Base-by-base conservation (phyloP, 2,888 invertebrate genomes). In the Pristionchus maxplancki region DNA sequence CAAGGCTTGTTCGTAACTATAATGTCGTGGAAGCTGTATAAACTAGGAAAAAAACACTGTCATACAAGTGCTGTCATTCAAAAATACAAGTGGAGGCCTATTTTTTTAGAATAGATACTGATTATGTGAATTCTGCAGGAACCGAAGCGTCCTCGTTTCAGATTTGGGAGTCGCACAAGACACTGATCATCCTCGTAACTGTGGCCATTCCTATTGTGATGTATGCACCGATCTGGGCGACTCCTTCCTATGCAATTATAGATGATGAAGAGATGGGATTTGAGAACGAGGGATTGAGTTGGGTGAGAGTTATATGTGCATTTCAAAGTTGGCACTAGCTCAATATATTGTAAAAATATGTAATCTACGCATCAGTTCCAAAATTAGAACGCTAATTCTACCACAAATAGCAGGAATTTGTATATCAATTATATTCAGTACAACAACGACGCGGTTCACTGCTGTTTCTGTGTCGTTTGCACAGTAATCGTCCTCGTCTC, bases 221-320 rank as follows among this genome's bases (percentile, higher is more conserved):
- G 17, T 85, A 85, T 34, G 48, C 48, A 15, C 85, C 85, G 28
- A 48, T 85, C n/a, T 64, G 40, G 44, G 40, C 48, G 24, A 13
- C 85, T 11, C 85, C 85, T 15, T 20, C 34, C 37, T 85, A 85
- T 28, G 85, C 64, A 11, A 40, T 28, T 3, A 48, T 85, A 28
- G 85, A 85, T 9, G 85, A 85, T 34, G 85, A 85, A 28, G 85
- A 85, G 64, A 85, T 85, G 85, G 28, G 62, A 34, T 85, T 85
- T 64, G 28, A 58, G 44, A 64, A 40, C 44, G 40, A 64, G 37
- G 53, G 53, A 53, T 28, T 83, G 17, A 37, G 34, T 11, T 83
- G 82, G 82, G 82, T 83, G 5, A 24, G 82, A 20, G n/a, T n/a
- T n/a, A n/a, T n/a, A n/a, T n/a, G 17, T 28, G 24, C 64, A 17